Evolutionary conservation across 2,797 vertebrate species (phyloP), one percentile per base, ranked within the genome.

Genomic region (Pangasius larnaudii): DNA sequence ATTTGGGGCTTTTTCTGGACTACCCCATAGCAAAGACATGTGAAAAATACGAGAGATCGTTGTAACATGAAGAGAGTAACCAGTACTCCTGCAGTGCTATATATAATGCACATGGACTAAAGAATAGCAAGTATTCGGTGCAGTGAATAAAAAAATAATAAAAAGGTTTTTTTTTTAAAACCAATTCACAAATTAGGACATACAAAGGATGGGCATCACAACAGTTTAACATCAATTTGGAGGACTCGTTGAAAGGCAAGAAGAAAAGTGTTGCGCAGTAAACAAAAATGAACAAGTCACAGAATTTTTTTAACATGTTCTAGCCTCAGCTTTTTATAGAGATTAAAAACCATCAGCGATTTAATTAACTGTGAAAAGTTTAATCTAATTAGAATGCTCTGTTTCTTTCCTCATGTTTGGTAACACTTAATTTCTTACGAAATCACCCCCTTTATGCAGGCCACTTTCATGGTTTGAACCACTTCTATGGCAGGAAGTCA

Each of bases 401-500:
- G 18, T 71, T 65, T 74, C 27, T 27, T 27, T 22, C 58, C 46
- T 85, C 69, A 85, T 63, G 30, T 33, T 53, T 72, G 81, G 89
- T 89, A 91, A 90, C 82, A 87, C 75, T 89, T 90, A 72, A 90
- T 88, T 88, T 91, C 63, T 90, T 85, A 78, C 69, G 51, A 85
- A 89, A 88, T 84, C 83, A 84, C 77, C 65, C 85, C 65, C 39
- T 84, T 65, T 80, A 85, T 92, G 72, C 86, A 84, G 94, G 93
- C 92, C 90, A 93, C 90, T 91, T 77, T 78, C 78, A 92, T 61
- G 58, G 92, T 89, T 92, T 93, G 88, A 94, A 93, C 93, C 91
- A 94, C 89, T 95, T 93, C 92, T 92, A 92, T 92, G 91, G 92
- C 93, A 93, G 89, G 92, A 91, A 95, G 93, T 95, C 93, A 94